phyloP scores from a whole-genome alignment of 2,797 vertebrate genomes.

The Amblyopsis hoosieri region DNA sequence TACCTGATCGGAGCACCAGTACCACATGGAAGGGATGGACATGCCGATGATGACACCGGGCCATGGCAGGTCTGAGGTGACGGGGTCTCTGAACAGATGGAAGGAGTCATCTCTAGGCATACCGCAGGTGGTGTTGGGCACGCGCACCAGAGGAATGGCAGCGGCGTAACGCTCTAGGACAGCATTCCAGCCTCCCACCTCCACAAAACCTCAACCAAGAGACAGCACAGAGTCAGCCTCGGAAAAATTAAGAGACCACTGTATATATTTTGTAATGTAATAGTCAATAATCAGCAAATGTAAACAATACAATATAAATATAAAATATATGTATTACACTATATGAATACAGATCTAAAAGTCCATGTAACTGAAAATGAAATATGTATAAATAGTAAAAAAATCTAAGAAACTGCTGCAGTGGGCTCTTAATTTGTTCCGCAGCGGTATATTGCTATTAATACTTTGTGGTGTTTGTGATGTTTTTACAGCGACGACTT shows the following conservation, averaged over 20 bases:
- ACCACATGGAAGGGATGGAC: constrained; percentile 95
- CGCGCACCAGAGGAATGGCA: constrained; percentile 83
- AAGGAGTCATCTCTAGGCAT: constrained; percentile 90
- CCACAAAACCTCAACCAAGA: constrained; percentile 80
- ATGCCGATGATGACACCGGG: constrained; percentile 92
- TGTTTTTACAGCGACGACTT: constrained; percentile 65
- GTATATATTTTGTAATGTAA: no score
- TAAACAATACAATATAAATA: no score
- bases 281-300: no score
- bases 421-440: no score
- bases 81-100: constrained; percentile 90
- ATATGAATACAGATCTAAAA: no score
- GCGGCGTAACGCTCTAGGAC: constrained; percentile 82
- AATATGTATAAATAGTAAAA: no score
- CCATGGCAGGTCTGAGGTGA: constrained; percentile 94
- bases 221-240: constrained; percentile 1
- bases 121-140: constrained; percentile 89
- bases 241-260: not conserved
- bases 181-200: constrained; percentile 87
- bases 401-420: no score
- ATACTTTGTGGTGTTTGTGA: not conserved
- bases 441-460: not conserved
- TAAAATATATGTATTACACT: no score
- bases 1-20: constrained; percentile 99
- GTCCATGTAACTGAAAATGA: no score